phyloP scores from a whole-genome alignment of 2,888 invertebrate species.

The Nemurella pictetii region DNA sequence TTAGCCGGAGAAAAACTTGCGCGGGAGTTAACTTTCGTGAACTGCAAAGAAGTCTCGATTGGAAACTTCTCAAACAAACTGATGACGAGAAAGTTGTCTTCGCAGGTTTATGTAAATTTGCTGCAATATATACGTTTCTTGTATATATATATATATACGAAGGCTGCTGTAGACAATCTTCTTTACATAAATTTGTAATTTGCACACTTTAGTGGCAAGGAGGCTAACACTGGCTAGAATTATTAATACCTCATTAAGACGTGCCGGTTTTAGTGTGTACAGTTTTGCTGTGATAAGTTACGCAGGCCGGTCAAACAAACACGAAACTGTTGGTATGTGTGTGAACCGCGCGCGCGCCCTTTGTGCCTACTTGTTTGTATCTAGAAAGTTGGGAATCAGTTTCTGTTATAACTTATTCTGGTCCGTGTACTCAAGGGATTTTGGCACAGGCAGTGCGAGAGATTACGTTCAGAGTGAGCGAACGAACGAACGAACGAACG shows the following conservation, averaged over 20 bases:
- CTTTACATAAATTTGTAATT: neutral
- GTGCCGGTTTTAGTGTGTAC: neutral
- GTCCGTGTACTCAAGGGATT: neutral
- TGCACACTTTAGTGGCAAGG: neutral
- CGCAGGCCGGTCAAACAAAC: neutral
- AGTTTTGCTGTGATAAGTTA: neutral
- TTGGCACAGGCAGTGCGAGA: neutral
- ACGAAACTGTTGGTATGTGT: neutral
- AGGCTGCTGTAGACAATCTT: neutral
- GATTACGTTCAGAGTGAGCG: neutral
- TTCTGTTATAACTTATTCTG: neutral
- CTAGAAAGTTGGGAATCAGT: neutral
- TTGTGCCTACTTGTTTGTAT: neutral
- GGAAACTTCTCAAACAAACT: neutral
- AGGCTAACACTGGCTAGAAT: neutral
- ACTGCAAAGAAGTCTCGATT: neutral
- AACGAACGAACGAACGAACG: neutral
- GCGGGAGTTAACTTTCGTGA: neutral
- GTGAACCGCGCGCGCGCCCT: neutral
- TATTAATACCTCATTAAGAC: neutral
- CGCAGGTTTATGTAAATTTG: neutral
- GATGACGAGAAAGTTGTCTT: neutral
- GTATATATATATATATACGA: neutral
- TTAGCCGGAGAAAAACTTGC: neutral
- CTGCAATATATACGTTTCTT: neutral